Conservation (phyloP, 2,113 vertebrate species). For the Vidua chalybeata region DNA sequence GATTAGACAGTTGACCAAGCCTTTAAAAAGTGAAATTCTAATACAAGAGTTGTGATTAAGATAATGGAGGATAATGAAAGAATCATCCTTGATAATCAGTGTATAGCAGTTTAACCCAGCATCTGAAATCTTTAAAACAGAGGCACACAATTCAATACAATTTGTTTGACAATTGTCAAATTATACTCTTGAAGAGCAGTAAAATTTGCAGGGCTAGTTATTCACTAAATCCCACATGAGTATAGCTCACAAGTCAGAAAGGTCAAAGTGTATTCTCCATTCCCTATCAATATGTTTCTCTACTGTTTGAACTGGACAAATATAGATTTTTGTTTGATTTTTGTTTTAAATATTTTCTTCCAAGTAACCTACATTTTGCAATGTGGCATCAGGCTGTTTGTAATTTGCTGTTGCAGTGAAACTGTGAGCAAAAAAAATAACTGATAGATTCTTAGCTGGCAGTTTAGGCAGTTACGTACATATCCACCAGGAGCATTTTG, state of each 20-base stretch:
- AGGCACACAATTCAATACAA: neutral
- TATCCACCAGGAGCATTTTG: neutral
- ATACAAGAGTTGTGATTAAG: neutral
- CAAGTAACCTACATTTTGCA: neutral
- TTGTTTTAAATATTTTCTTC: neutral
- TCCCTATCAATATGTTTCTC: neutral
- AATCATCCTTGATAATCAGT: neutral
- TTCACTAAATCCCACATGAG: neutral
- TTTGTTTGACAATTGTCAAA: neutral
- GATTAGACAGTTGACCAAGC: neutral
- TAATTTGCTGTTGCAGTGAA: neutral
- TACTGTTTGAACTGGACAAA: neutral
- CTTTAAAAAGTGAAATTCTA: neutral
- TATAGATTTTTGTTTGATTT: neutral
- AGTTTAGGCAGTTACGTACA: neutral
- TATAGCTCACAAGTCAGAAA: neutral
- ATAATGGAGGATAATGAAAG: neutral
- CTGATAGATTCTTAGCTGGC: neutral
- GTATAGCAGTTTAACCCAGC: neutral
- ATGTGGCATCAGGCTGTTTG: neutral
- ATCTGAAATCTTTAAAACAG: neutral
- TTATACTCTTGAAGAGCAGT: neutral
- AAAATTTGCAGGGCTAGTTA: neutral
- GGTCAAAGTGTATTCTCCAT: neutral
- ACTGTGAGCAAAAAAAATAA: neutral